A percentile compares a stretch with the other conserved stretches of the same genome.
Conservation (phyloP, 2,888 invertebrate genomes). For the Idaea aversata region DNA sequence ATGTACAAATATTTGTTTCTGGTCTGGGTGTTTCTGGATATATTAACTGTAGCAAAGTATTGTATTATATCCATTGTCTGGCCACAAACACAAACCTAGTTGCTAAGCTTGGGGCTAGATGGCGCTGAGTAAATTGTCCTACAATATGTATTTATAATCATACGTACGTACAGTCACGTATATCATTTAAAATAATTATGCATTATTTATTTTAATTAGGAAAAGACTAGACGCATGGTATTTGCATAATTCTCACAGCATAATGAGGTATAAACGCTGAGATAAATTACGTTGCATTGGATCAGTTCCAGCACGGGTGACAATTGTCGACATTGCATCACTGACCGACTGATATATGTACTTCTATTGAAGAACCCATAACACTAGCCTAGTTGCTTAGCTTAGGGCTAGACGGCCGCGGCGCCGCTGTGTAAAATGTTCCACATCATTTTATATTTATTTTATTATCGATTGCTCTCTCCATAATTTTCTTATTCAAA, state of each 20-base stretch:
- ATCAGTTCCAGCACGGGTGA: slow-evolving; percentile 33
- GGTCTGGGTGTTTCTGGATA: no score
- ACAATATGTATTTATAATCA: no score
- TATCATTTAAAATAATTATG: background rate
- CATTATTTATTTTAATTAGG: background rate
- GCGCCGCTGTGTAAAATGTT: background rate
- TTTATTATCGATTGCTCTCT: background rate
- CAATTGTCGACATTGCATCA: slow-evolving; percentile 33
- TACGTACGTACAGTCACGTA: no score
- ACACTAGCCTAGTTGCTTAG: no score
- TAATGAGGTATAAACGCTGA: background rate
- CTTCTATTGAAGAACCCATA: slow-evolving; percentile 2
- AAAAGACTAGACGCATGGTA: background rate
- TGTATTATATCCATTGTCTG: no score
- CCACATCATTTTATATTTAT: no score
- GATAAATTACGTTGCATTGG: slow-evolving; percentile 20
- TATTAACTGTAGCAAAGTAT: no score
- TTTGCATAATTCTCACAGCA: background rate
- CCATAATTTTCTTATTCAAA: slow-evolving; percentile 23
- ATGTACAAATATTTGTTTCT: no score
- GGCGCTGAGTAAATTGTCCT: no score
- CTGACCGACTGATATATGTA: slow-evolving; percentile 11
- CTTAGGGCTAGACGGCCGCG: background rate
- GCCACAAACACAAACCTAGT: no score
- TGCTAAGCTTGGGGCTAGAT: no score